Percentiles rank a stretch among this genome's conserved stretches.
phyloP scores from a whole-genome alignment of 2,888 invertebrate genomes.

The Hydrotaea cyrtoneurina region DNA sequence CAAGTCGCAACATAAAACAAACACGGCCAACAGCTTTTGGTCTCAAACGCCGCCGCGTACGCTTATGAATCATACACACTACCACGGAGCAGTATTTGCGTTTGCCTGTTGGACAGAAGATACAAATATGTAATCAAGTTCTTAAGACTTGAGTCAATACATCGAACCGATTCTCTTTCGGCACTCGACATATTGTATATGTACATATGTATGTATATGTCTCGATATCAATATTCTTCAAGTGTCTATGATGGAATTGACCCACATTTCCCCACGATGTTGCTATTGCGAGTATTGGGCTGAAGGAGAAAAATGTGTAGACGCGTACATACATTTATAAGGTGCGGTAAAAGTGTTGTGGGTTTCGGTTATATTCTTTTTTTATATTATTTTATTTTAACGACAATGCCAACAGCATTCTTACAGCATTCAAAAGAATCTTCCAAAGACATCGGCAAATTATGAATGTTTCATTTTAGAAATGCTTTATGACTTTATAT shows the following conservation, averaged over 20 bases:
- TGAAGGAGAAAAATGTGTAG: background rate
- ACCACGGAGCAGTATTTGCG: too few relatives aligned
- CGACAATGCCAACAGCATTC: background rate
- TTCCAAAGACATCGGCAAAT: background rate
- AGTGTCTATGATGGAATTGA: slow-evolving; percentile 55
- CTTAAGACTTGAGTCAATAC: background rate
- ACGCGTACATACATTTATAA: background rate
- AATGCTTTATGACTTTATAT: background rate
- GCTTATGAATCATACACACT: too few relatives aligned
- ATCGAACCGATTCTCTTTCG: background rate
- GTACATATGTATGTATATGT: background rate
- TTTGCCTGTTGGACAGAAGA: too few relatives aligned
- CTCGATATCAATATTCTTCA: slow-evolving; percentile 56
- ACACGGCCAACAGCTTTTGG: too few relatives aligned
- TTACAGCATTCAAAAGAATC: background rate
- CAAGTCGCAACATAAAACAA: too few relatives aligned
- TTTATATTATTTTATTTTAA: background rate
- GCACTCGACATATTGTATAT: background rate
- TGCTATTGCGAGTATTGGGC: background rate
- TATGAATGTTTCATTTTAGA: background rate
- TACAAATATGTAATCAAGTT: background rate
- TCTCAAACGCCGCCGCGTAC: too few relatives aligned
- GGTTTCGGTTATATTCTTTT: background rate
- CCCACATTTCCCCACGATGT: slow-evolving; percentile 47
- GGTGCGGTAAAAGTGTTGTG: background rate